These are phyloP conservation scores for Tyto alba DNA, from an alignment of 2,113 vertebrate genomes.

Conservation along the genomic window DNA sequence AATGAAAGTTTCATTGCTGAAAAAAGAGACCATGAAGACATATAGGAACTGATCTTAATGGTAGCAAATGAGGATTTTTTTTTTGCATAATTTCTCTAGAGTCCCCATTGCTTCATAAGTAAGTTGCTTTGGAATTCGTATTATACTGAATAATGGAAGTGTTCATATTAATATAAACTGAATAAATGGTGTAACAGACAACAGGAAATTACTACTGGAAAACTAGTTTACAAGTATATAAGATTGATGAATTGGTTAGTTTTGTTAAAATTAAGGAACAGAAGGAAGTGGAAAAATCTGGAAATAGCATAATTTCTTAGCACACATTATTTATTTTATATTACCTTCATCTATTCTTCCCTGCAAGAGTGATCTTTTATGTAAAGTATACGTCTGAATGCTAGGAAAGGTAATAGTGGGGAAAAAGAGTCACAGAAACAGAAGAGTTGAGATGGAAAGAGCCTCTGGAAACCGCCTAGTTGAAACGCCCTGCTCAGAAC, in stretches of 20 bases:
- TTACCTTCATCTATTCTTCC: neutral
- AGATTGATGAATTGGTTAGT: neutral
- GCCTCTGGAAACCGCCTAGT: neutral
- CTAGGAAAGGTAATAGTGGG: neutral
- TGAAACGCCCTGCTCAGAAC: neutral
- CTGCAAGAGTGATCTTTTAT: neutral
- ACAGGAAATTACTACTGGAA: neutral
- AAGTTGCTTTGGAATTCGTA: neutral
- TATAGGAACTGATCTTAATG: neutral
- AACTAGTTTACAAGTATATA: neutral
- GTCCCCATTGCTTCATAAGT: neutral
- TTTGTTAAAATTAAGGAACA: neutral
- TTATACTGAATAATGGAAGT: neutral
- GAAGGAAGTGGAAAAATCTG: neutral
- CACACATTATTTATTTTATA: neutral
- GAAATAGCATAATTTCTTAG: neutral
- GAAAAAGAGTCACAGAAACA: neutral
- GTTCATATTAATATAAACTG: neutral
- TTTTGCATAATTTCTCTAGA: neutral
- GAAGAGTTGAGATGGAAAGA: neutral
- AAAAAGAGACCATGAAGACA: neutral
- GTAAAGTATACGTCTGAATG: neutral
- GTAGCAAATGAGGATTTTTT: neutral
- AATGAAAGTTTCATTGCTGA: neutral
- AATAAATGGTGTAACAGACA: neutral